These are phyloP conservation scores for Xestia ashworthii DNA, from an alignment of 2,888 invertebrate genomes.

Conservation along the genomic window DNA sequence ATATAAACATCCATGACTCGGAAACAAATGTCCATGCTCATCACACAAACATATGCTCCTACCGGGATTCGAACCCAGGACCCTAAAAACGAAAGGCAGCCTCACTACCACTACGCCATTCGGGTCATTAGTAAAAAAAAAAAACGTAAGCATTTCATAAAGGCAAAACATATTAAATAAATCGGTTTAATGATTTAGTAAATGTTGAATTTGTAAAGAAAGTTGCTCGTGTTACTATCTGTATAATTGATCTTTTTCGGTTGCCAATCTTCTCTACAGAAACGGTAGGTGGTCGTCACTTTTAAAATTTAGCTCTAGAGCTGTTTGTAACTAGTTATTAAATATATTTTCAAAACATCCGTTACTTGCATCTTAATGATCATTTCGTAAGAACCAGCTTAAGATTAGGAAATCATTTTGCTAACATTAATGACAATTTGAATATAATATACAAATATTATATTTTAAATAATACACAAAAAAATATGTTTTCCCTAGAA, in stretches of 20 bases:
- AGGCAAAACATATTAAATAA: background rate
- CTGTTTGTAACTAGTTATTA: background rate
- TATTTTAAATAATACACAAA: too few species aligned
- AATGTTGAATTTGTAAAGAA: slow-evolving; percentile 54
- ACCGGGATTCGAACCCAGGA: too few species aligned
- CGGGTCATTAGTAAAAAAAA: too few species aligned
- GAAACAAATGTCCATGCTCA: too few species aligned
- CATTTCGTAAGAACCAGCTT: slow-evolving; percentile 9
- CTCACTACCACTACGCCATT: too few species aligned
- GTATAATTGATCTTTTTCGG: slow-evolving; percentile 57
- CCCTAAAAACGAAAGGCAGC: too few species aligned
- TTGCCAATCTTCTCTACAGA: slow-evolving; percentile 41
- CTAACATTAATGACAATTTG: slow-evolving; percentile 1
- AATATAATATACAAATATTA: too few species aligned
- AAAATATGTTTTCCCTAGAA: too few species aligned
- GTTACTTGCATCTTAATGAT: slow-evolving; percentile 9
- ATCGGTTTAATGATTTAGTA: slow-evolving; percentile 25
- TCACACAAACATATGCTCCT: too few species aligned
- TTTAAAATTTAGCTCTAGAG: slow-evolving; percentile 3
- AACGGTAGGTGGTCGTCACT: slow-evolving; percentile 21
- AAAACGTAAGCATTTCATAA: background rate
- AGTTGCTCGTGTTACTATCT: slow-evolving; percentile 55
- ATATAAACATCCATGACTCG: too few species aligned
- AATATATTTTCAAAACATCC: background rate
- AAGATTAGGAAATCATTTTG: background rate